These are phyloP conservation scores for Lochmaea capreae DNA, from an alignment of 2,888 invertebrate genomes.

Conservation along the genomic window DNA sequence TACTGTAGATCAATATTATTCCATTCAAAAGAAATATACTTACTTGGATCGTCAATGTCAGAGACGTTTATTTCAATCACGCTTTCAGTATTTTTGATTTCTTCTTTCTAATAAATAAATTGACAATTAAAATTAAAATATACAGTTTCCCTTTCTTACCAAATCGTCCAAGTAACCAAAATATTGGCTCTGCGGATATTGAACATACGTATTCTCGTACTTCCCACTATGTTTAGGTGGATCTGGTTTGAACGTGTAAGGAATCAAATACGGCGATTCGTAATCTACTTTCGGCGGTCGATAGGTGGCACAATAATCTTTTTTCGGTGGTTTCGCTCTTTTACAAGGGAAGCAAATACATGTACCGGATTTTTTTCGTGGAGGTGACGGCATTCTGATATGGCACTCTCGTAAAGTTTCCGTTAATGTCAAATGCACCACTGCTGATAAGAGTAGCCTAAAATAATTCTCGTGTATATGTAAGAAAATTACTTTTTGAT, in stretches of 20 bases:
- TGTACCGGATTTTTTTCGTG: constrained; percentile 39
- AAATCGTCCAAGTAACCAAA: constrained; percentile 55
- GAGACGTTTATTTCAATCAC: constrained; percentile 16
- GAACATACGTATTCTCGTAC: constrained; percentile 56
- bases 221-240: constrained; percentile 52
- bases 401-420: constrained; percentile 62
- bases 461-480: background rate
- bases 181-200: constrained; percentile 59
- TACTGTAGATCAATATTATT: too few relatives aligned
- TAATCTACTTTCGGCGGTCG: constrained; percentile 38
- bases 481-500: too few relatives aligned
- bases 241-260: constrained; percentile 47
- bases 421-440: constrained; percentile 61
- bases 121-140: background rate
- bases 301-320: background rate
- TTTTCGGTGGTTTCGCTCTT: constrained; percentile 36
- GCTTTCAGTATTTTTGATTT: constrained; percentile 16
- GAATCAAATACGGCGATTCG: constrained; percentile 59
- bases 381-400: constrained; percentile 63
- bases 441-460: constrained; percentile 60
- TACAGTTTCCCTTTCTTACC: constrained; percentile 27
- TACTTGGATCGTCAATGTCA: constrained; percentile 32
- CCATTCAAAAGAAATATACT: background rate
- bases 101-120: constrained; percentile 12
- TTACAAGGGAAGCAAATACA: constrained; percentile 6